Base-by-base conservation (phyloP, 2,113 vertebrate genomes). In the Elachura formosa region DNA sequence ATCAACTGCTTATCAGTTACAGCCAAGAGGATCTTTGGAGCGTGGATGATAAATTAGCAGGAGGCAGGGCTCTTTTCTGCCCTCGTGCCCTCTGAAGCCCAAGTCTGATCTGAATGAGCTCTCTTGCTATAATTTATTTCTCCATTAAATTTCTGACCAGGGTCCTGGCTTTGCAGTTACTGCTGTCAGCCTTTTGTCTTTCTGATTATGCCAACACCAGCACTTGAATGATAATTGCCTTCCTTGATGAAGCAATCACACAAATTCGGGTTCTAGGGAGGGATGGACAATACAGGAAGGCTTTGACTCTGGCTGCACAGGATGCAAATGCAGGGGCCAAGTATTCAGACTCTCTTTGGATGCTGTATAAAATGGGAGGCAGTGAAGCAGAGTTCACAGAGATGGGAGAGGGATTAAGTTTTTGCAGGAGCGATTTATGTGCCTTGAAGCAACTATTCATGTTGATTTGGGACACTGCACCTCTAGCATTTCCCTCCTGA, bases 71-170 rank as follows among this genome's bases (percentile, higher is more conserved):
- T 94, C 41, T 79, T 55, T 89, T 94, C 84, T 81, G 69, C 36
- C 63, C 28, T 74, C 63, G 12, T 68, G 68, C 51, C 91, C 84
- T 56, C 84, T 90, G 89, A 64, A 41, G 90, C 80, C 63, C 20
- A 91, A 90, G 84, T 43, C 89, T 43, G 38, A 74, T 93, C 92
- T 84, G 85, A 96, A 90, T 12, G 26, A 4, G 12, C 91, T 95
- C 74, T 74, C 87, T 91, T 89, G 86, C 79, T 20, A n/a, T 97
- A 96, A 97, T 97, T 96, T 94, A 93, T 98, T 98, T 96, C 93
- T 96, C 91, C 76, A 88, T 96, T 96, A 91, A 73, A 72, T 93
- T 95, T 94, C 92, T 92, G 92, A 96, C 91, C 80, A 2, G 28
- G 62, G 41, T 76, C 74, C 76, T 49, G 62, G 58, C 88, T 87